Conservation (phyloP, 2,113 vertebrate genomes). For the Felis catus region DNA sequence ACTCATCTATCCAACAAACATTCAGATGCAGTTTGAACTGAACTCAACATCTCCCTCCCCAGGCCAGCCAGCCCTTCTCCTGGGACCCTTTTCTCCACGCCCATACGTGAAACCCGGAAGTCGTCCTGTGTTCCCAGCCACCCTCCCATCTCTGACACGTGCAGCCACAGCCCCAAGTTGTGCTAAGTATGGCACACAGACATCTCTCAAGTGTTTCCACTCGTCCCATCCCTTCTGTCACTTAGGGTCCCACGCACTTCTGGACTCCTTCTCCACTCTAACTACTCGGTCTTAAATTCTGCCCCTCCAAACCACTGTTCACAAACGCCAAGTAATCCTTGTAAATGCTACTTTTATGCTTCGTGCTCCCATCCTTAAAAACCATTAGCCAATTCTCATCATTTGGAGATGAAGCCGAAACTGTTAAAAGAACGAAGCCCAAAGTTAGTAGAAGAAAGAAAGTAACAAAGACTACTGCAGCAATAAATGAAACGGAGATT, state of each 20-base stretch:
- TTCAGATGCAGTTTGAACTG: accelerated
- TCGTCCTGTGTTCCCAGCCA: not conserved
- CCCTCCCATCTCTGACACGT: accelerated
- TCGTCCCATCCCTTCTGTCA: accelerated
- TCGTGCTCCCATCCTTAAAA: not conserved
- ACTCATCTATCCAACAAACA: accelerated
- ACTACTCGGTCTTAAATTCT: not conserved
- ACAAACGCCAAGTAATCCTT: not conserved
- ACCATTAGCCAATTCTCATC: not conserved
- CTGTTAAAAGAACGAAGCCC: not conserved
- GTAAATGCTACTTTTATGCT: not conserved
- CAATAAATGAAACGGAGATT: not conserved
- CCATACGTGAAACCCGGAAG: accelerated
- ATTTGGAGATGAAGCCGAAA: not conserved
- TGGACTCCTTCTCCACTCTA: not conserved
- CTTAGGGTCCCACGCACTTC: not conserved
- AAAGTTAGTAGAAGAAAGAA: not conserved
- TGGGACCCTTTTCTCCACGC: not conserved
- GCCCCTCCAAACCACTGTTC: too few species aligned
- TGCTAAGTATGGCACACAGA: accelerated
- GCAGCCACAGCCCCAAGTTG: not conserved
- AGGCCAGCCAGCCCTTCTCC: accelerated
- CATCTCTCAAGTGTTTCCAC: accelerated
- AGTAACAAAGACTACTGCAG: not conserved
- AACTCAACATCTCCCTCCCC: not conserved